These are phyloP conservation scores for Drosophila nikananu DNA, from an alignment of 1,140 invertebrate genomes.

Conservation along the genomic window DNA sequence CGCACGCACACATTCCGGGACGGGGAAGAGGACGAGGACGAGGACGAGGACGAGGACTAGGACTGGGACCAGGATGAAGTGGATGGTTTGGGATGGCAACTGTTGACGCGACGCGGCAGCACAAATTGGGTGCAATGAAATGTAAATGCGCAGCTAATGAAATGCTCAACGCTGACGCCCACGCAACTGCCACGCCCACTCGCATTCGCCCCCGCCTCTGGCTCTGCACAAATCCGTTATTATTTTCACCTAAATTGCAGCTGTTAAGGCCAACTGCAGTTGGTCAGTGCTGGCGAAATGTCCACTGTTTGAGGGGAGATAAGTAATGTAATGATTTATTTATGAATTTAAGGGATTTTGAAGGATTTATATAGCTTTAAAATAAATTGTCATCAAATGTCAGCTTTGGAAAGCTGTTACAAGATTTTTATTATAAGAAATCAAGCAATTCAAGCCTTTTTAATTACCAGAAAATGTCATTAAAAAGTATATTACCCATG, in stretches of 20 bases:
- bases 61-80: not conserved
- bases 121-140: slow-evolving; percentile 76
- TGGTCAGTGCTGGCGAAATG: not conserved
- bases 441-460: not conserved
- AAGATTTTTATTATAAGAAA: not conserved
- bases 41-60: not conserved
- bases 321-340: not conserved
- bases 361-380: not conserved
- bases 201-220: not conserved
- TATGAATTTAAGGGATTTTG: not conserved
- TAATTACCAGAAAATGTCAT: not conserved
- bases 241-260: slow-evolving; percentile 29
- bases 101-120: slow-evolving; percentile 58
- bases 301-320: not conserved
- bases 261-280: slow-evolving; percentile 22
- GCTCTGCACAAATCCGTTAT: slow-evolving; percentile 29
- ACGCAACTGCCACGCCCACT: slow-evolving; percentile 1
- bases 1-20: slow-evolving; percentile 37
- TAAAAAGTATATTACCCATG: not conserved
- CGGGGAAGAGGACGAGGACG: not conserved
- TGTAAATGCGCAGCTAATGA: slow-evolving; percentile 76
- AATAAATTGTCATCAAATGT: not conserved
- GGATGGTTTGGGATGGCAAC: slow-evolving; percentile 20
- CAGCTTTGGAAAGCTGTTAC: too few relatives aligned
- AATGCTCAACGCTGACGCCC: slow-evolving; percentile 60